These are phyloP conservation scores for Narcine bancroftii DNA, from an alignment of 2,113 vertebrate genomes.

Conservation along the genomic window DNA sequence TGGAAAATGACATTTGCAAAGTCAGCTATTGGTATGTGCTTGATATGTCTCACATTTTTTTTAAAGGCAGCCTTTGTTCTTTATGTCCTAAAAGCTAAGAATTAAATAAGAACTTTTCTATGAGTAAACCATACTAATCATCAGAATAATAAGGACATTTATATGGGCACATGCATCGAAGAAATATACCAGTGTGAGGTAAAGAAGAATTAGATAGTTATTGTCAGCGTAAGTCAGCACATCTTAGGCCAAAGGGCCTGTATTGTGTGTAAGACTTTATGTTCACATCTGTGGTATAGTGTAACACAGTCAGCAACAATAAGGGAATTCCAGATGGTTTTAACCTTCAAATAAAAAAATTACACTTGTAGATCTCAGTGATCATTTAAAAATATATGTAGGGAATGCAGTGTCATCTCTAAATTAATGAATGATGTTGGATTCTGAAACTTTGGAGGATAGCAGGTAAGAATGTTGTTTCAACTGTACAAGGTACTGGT, in stretches of 20 bases:
- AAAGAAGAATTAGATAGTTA: too few species aligned
- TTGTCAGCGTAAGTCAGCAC: too few species aligned
- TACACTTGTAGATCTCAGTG: not conserved
- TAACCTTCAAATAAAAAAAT: not conserved
- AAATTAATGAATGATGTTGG: not conserved
- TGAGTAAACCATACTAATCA: not conserved
- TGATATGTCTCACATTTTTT: not conserved
- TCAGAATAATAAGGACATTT: too few species aligned
- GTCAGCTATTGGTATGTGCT: not conserved
- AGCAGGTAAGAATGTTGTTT: not conserved
- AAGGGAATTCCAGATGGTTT: not conserved
- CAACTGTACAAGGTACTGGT: too few species aligned
- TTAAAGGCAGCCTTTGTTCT: not conserved
- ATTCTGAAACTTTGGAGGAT: not conserved
- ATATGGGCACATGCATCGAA: too few species aligned
- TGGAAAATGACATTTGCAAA: not conserved
- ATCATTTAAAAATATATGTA: not conserved
- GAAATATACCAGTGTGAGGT: too few species aligned
- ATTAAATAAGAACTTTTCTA: not conserved
- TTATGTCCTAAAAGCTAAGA: not conserved
- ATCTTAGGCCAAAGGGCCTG: too few species aligned
- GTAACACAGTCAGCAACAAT: not conserved
- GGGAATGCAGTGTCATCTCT: not conserved
- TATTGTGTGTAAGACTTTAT: too few species aligned
- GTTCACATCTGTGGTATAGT: not conserved